A percentile compares a stretch with the other conserved stretches of the same genome.
Evolutionary conservation across 53 echinoderm and acorn worm species (phyloP).

Genomic region (Astropecten irregularis): DNA sequence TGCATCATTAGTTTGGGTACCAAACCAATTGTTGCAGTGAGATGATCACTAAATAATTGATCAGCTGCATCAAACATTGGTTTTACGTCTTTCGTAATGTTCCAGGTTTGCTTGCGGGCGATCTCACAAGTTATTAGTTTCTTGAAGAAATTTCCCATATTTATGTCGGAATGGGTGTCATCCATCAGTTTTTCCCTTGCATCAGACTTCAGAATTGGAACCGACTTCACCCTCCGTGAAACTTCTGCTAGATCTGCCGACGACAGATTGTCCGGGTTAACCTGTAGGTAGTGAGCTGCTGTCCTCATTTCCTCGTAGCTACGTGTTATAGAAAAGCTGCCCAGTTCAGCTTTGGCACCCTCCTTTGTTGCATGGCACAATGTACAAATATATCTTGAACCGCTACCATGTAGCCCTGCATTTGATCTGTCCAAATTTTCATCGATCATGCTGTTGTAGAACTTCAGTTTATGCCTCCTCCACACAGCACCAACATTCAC

Average conservation of each 20-base stretch:
- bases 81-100: too few relatives aligned
- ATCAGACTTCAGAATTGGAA: slow-evolving; percentile 15
- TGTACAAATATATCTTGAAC: slow-evolving; percentile 38
- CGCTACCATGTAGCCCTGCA: too few relatives aligned
- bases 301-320: slow-evolving; percentile 6
- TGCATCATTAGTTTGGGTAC: too few relatives aligned
- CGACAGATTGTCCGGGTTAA: slow-evolving; percentile 18
- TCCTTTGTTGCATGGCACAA: slow-evolving; percentile 42
- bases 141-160: too few relatives aligned
- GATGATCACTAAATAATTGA: neutral
- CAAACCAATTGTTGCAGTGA: too few relatives aligned
- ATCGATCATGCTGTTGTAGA: slow-evolving; percentile 33
- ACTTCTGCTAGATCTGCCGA: too few relatives aligned
- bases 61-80: slow-evolving; percentile 54
- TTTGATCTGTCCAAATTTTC: too few relatives aligned
- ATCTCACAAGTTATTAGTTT: too few relatives aligned
- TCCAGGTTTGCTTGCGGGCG: too few relatives aligned
- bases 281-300: neutral
- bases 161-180: slow-evolving; percentile 61
- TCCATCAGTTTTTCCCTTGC: slow-evolving; percentile 27
- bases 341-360: too few relatives aligned
- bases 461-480: neutral
- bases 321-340: slow-evolving; percentile 25
- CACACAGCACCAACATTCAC: neutral
- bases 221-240: slow-evolving; percentile 25